Evolutionary conservation across 1,140 invertebrate species (phyloP), one percentile per base, ranked within the genome.

Genomic region (Trypoxylus dichotomus): DNA sequence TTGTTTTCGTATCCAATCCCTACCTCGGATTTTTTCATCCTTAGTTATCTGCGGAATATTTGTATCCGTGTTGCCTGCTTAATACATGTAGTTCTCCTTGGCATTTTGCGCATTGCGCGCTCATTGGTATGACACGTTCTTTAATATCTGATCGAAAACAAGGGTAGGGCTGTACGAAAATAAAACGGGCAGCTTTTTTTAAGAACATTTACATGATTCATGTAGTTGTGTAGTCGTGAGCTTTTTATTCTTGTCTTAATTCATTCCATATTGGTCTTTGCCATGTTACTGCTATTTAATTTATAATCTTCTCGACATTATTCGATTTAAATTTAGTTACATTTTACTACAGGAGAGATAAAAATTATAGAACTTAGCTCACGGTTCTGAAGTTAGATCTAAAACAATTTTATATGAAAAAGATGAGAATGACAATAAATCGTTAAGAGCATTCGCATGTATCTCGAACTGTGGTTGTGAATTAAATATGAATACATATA

Each of bases 1-100:
- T 68, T 68, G 21, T 29, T 54, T 54, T 54, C 15, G 19, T 54
- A 68, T 68, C 24, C 19, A 10, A 68, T 58, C 47, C 47, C 47
- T 29, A 68, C 60, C 60, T 27, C 21, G 21, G 19, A 68, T 68
- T 68, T 68, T 68, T 68, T 29, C 19, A 25, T 68, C 24, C 60
- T 27, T 68, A 68, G 60, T 58, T 58, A 58, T 58, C 60, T 68
- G 60, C 24, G 60, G 27, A 24, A 68, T 68, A 68, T 68, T 68
- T 24, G 72, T 74, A 74, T 74, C 72, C 72, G 72, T 13, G 72
- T 74, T 74, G 41, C 15, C 32, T 74, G 72, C 15, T 68, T 29
- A 68, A 68, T 68, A 74, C 29, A 74, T 74, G 72, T 32, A 74
- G 72, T 19, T 74, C 27, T 37, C 72, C 72, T 74, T 74, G 72